Conservation (phyloP, 2,797 vertebrate species). For the Ficedula albicollis region DNA sequence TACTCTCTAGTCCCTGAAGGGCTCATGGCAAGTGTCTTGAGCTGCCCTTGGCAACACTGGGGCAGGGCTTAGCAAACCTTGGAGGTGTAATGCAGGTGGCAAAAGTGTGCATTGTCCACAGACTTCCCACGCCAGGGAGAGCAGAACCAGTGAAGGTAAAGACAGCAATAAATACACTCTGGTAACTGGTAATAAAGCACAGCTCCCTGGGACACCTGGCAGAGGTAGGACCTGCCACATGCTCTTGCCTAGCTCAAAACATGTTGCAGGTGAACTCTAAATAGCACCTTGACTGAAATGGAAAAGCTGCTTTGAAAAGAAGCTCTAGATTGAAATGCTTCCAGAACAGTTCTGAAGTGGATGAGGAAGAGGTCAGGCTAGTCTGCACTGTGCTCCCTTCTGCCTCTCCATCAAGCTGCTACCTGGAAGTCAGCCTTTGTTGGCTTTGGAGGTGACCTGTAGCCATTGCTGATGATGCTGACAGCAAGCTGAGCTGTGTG, state of each 20-base stretch:
- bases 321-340: background rate
- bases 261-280: background rate
- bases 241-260: background rate
- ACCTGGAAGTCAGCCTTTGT: background rate
- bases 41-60: background rate
- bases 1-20: background rate
- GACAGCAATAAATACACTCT: conserved; percentile 57
- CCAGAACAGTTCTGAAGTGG: background rate
- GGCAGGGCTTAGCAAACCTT: background rate
- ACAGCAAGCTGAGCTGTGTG: background rate
- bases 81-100: background rate
- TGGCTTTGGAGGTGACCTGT: background rate
- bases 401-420: background rate
- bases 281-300: background rate
- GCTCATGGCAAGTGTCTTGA: background rate
- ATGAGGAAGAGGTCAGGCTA: background rate
- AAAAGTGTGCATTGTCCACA: background rate
- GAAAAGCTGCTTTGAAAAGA: background rate
- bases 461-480: background rate
- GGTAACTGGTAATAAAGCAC: conserved; percentile 41
- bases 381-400: background rate
- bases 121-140: background rate
- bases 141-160: background rate
- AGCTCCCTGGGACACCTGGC: conserved; percentile 29
- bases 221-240: background rate